A percentile compares a stretch with the other conserved stretches of the same genome.
Evolutionary conservation across 2,797 vertebrate genomes (phyloP).

Genomic region (Antennarius maculatus): DNA sequence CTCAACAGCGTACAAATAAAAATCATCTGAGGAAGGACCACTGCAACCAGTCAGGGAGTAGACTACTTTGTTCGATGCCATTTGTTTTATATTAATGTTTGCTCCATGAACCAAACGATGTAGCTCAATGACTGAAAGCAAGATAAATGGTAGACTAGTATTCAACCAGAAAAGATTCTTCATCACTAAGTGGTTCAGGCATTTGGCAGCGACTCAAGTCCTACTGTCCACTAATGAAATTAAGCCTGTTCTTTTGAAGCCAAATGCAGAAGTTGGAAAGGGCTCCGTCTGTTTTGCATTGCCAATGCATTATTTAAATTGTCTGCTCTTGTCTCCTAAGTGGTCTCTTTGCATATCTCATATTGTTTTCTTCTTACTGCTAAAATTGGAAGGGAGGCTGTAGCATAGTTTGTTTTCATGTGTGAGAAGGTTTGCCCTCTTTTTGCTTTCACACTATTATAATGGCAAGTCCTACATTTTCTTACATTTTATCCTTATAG

Average conservation of each 20-base stretch:
- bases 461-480: neutral
- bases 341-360: constrained; percentile 45
- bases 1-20: no score
- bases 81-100: constrained; percentile 42
- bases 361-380: constrained; percentile 47
- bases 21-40: neutral
- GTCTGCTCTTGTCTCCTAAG: constrained; percentile 58
- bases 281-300: constrained; percentile 41
- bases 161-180: constrained; percentile 37
- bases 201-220: constrained; percentile 52
- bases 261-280: constrained; percentile 63
- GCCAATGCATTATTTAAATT: constrained; percentile 71
- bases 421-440: neutral
- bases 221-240: constrained; percentile 65
- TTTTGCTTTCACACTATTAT: constrained; percentile 26
- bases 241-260: constrained; percentile 44
- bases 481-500: no score
- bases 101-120: constrained; percentile 18
- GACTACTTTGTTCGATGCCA: neutral
- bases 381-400: constrained; percentile 47
- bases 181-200: constrained; percentile 54
- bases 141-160: constrained; percentile 46
- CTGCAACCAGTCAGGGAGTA: neutral
- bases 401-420: constrained; percentile 46
- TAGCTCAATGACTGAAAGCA: constrained; percentile 27